Conservation (phyloP, 2,113 vertebrate species). For the Martes martes region DNA sequence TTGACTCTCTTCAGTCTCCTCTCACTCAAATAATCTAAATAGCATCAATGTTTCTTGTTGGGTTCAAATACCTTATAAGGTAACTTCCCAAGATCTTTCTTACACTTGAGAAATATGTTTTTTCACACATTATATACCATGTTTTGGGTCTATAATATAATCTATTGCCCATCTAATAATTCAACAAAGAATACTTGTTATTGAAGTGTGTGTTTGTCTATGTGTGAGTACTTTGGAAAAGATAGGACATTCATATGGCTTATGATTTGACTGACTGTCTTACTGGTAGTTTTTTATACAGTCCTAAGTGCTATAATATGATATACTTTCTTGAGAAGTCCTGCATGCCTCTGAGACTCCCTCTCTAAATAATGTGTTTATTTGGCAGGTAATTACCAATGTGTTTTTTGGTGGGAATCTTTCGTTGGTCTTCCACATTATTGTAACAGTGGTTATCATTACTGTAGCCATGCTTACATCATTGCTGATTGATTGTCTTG, state of each 20-base stretch:
- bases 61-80: neutral
- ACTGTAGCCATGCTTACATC: constrained; percentile 86
- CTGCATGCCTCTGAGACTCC: neutral
- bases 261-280: neutral
- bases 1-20: neutral
- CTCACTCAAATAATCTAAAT: constrained; percentile 24
- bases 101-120: neutral
- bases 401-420: constrained; percentile 88
- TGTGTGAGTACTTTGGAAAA: neutral
- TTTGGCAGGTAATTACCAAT: constrained; percentile 91
- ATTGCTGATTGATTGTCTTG: constrained; percentile 91
- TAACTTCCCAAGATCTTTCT: neutral
- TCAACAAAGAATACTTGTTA: neutral
- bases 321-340: neutral
- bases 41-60: neutral
- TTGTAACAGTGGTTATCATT: constrained; percentile 87
- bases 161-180: neutral
- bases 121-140: neutral
- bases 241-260: neutral
- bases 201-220: neutral
- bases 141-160: neutral
- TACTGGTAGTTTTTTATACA: neutral
- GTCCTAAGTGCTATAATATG: neutral
- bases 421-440: constrained; percentile 83
- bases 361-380: constrained; percentile 68